phyloP scores from a whole-genome alignment of 2,797 vertebrate genomes.

The Protosalanx chinensis region DNA sequence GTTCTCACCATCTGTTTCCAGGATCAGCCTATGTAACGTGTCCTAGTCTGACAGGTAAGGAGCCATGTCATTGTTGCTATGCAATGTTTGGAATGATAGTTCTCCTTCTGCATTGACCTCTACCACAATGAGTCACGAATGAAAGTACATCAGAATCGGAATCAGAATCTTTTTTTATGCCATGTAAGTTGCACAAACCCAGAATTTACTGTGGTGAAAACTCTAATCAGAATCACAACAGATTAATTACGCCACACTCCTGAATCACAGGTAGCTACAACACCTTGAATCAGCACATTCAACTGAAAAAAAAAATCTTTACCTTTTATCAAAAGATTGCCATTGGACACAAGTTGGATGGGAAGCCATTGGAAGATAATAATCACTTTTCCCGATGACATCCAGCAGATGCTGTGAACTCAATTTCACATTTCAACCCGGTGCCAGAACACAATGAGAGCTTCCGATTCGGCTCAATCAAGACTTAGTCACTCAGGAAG shows the following conservation, averaged over 20 bases:
- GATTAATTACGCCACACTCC: constrained; percentile 54
- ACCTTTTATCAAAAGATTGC: constrained; percentile 19
- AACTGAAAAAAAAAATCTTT: constrained; percentile 23
- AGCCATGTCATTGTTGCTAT: constrained; percentile 7
- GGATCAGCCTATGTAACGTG: constrained; percentile 32
- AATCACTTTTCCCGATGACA: neutral
- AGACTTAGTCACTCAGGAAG: neutral
- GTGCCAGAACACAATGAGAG: neutral
- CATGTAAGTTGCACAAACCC: no score
- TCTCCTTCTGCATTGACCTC: no score
- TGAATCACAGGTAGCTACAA: constrained; percentile 26
- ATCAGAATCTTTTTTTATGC: no score
- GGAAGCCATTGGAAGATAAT: neutral
- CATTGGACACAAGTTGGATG: no score
- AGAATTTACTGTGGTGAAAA: neutral
- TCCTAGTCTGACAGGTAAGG: constrained; percentile 21
- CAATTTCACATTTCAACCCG: constrained; percentile 2
- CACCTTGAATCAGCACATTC: constrained; percentile 27
- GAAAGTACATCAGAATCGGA: neutral
- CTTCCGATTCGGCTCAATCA: neutral
- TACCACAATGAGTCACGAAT: no score
- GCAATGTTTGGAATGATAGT: neutral
- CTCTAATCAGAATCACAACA: constrained; percentile 39
- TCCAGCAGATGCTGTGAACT: neutral
- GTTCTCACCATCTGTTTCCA: constrained; percentile 38